phyloP scores from a whole-genome alignment of 92 coral and sea anemone genomes.

The Micromussa lordhowensis region DNA sequence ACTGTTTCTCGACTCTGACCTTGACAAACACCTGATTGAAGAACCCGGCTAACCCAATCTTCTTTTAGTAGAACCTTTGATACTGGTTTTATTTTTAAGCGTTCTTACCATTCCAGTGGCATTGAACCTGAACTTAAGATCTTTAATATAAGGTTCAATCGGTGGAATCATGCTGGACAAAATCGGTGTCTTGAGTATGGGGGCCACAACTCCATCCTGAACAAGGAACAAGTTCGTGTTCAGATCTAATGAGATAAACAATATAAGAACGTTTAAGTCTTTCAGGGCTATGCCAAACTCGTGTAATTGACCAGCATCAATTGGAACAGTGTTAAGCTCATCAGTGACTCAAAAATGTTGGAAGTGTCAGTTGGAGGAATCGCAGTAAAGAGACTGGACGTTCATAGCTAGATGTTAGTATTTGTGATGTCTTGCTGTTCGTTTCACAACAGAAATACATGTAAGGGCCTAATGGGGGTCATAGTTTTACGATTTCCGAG shows the following conservation, averaged over 20 bases:
- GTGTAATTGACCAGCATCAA: not conserved
- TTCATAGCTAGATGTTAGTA: not conserved
- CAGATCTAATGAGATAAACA: constrained; percentile 60
- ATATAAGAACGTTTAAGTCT: not conserved
- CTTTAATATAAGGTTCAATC: constrained; percentile 70
- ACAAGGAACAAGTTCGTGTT: constrained; percentile 76
- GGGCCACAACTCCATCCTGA: constrained; percentile 77
- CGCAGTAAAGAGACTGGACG: not conserved
- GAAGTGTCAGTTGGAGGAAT: not conserved
- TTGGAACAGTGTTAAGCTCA: not conserved
- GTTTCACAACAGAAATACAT: not conserved
- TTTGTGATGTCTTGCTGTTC: not conserved
- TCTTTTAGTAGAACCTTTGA: not conserved
- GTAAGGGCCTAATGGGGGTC: not conserved
- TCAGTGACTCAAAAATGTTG: not conserved
- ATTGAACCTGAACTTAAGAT: constrained; percentile 81
- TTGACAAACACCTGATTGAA: not conserved
- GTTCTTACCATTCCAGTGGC: constrained; percentile 75
- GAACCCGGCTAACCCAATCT: not conserved
- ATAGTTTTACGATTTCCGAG: not conserved
- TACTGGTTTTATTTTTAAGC: not conserved
- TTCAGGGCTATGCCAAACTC: not conserved
- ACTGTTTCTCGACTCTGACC: not conserved
- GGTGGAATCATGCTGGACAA: constrained; percentile 80
- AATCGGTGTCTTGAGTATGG: constrained; percentile 71